phyloP scores from a whole-genome alignment of 2,113 vertebrate species.

The Vireo altiloquus region DNA sequence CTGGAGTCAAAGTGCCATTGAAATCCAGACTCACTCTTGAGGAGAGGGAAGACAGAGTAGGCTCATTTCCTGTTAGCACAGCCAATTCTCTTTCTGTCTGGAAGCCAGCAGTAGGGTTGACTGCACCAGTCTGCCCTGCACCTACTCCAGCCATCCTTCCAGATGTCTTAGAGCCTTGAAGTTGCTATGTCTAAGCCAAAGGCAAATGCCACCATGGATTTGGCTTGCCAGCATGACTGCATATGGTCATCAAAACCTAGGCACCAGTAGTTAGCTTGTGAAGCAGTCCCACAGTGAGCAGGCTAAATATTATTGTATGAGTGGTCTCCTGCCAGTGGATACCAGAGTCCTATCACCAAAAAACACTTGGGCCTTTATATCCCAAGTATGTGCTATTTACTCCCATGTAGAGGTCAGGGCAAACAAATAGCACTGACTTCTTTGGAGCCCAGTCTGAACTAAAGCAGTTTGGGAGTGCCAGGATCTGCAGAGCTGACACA shows the following conservation, averaged over 20 bases:
- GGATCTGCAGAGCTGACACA: not conserved
- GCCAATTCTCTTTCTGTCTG: not conserved
- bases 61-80: not conserved
- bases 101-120: not conserved
- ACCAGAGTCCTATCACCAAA: not conserved
- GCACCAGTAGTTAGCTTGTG: not conserved
- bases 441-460: not conserved
- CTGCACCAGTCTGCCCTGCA: not conserved
- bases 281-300: not conserved
- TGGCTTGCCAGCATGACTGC: not conserved
- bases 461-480: not conserved
- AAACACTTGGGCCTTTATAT: not conserved
- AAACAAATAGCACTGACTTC: not conserved
- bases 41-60: not conserved
- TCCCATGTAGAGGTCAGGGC: not conserved
- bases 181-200: not conserved
- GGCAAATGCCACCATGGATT: not conserved
- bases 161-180: not conserved
- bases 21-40: not conserved
- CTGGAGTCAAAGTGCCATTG: not conserved
- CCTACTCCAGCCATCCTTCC: not conserved
- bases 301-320: not conserved
- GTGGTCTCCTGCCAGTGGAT: not conserved
- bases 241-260: rapidly evolving
- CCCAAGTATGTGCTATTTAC: not conserved